Evolutionary conservation across 2,113 vertebrate species (phyloP), one percentile per base, ranked within the genome.

Genomic region (Clarias magur): DNA sequence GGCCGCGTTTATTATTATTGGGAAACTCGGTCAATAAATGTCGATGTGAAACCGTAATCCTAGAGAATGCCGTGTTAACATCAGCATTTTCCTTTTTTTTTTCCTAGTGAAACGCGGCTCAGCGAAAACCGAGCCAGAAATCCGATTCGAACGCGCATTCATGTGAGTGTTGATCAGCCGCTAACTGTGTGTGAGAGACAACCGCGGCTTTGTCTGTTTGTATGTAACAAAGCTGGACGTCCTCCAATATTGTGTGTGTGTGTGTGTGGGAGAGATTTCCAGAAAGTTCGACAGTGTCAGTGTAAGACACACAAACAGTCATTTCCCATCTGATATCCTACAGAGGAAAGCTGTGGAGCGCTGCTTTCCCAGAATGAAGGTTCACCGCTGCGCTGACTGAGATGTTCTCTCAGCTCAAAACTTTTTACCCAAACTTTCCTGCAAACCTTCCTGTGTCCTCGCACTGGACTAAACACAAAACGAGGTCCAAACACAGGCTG

Each of bases 271-370:
- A 16, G 48, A n/a, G 25, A 16, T 48, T 54, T 54, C 25, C 48
- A 19, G n/a, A 57, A 80, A 59, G 54, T 30, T 57, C 4, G 12
- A 27, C 8, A 25, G 75, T 56, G 48, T 56, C 76, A 10, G 76
- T 3, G 48, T 56, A 54, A 80, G 9, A 80, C 76, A 80, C 54
- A 57, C 54, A 30, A 17, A 57, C 54, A 57, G 30, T 59, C 76
- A 59, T 80, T 80, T 80, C 76, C 76, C 54, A 30, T 80, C 76
- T 57, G 76, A 80, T 80, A 19, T 80, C 76, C n/a, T 54, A 54
- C 17, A 17, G 76, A 80, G 53, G 76, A 80, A 59, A 80, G 76
- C 76, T 12, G n/a, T 80, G 21, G 57, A 79, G 2, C 1, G 8
- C 42, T 59, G 27, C 25, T 79, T 79, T 79, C 72, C 72, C 38